Base-by-base conservation (phyloP, 2,888 invertebrate species). In the Harpalus rubripes region DNA sequence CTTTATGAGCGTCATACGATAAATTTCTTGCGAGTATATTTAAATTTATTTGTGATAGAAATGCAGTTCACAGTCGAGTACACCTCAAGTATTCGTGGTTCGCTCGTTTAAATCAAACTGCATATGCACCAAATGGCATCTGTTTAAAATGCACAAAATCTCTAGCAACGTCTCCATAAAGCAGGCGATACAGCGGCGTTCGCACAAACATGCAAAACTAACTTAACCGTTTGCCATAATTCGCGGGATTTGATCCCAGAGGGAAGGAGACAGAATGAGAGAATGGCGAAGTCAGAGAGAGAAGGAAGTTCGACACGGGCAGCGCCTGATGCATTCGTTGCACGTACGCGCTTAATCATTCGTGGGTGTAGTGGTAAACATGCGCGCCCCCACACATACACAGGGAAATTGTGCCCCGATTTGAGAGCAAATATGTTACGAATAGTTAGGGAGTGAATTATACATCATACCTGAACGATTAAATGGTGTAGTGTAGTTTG, bases 91-190 rank as follows among this genome's bases (percentile, higher is more conserved):
- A 74, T 74, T 74, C 72, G 72, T 74, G 72, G 72, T 74, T 18
- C 44, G 44, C 10, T 44, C 72, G 44, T 74, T 74, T 74, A 74
- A 74, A 74, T 74, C 72, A 74, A 74, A 74, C 72, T 74, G 72
- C 44, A 78, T 59, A 78, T 59, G 59, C 58, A 59, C 32, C 22
- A 79, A 79, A 79, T 59, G 58, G 79, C 79, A 79, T 32, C 39
- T 79, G 58, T 79, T 79, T 59, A 79, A 79, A 79, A 79, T 79
- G 79, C 58, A 79, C 79, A 44, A 79, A 79, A 79, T 79, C 79
- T 79, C 58, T 61, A 32, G 39, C 41, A 61, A 56, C 59, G 58
- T 79, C 59, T 61, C 41, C 79, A 79, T 59, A 59, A 59, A 79
- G 61, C 58, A 61, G 56, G 59, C 79, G 61, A 59, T 61, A 79